Evolutionary conservation across 2,113 vertebrate species (phyloP).

Genomic region (Hydrochoerus hydrochaeris): DNA sequence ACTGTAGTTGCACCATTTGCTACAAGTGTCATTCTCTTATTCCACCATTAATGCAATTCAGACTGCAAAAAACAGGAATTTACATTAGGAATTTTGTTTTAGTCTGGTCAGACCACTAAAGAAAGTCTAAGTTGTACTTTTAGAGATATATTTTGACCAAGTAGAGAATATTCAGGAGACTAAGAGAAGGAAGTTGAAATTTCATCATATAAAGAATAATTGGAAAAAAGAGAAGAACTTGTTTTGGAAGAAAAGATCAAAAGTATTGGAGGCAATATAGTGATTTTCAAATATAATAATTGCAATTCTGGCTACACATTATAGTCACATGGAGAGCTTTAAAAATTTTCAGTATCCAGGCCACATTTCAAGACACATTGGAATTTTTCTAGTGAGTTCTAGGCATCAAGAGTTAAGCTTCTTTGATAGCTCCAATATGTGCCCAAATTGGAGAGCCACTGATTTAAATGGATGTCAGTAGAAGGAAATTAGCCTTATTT

Average conservation of each 20-base stretch:
- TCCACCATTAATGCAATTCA: background rate
- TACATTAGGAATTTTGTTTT: background rate
- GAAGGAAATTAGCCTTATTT: background rate
- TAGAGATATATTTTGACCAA: background rate
- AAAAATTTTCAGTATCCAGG: background rate
- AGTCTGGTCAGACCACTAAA: background rate
- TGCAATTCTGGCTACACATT: background rate
- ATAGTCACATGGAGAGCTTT: background rate
- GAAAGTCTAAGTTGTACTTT: background rate
- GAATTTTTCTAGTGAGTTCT: background rate
- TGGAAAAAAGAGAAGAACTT: background rate
- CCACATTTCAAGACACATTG: background rate
- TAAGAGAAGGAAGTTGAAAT: background rate
- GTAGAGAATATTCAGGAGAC: background rate
- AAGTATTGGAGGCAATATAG: background rate
- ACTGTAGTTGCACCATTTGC: background rate
- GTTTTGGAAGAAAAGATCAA: conserved; percentile 23
- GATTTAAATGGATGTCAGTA: background rate
- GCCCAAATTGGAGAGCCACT: background rate
- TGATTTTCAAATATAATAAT: background rate
- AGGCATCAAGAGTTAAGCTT: background rate
- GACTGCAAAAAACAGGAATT: background rate
- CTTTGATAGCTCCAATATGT: background rate
- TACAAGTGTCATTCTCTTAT: background rate
- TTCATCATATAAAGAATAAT: background rate